Evolutionary conservation across 2,888 invertebrate species (phyloP).

Genomic region (Liodrosophila aerea): DNA sequence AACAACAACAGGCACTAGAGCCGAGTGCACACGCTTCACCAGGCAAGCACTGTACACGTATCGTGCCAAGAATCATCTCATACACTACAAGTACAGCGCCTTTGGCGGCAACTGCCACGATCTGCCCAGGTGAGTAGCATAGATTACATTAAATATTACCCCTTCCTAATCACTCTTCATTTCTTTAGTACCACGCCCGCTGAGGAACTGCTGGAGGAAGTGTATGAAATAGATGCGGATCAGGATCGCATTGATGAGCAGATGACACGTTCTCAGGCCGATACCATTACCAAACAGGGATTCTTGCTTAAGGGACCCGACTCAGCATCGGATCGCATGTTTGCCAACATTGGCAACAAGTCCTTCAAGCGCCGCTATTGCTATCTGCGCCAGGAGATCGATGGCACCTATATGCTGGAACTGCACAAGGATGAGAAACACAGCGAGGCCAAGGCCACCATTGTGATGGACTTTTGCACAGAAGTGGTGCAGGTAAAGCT

Average conservation of each 20-base stretch:
- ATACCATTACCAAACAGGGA: conserved; percentile 94
- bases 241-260: conserved; percentile 90
- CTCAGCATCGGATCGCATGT: conserved; percentile 93
- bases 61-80: conserved; percentile 93
- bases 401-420: conserved; percentile 95
- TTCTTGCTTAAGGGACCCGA: conserved; percentile 96
- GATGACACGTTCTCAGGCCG: conserved; percentile 85
- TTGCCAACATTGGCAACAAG: conserved; percentile 95
- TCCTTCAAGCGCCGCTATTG: conserved; percentile 95
- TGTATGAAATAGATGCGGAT: conserved; percentile 95
- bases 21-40: conserved; percentile 84
- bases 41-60: conserved; percentile 88
- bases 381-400: conserved; percentile 93
- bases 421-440: conserved; percentile 96
- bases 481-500: conserved; percentile 90
- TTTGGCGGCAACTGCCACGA: conserved; percentile 94
- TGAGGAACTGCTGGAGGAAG: conserved; percentile 89
- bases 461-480: conserved; percentile 96
- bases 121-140: conserved; percentile 89
- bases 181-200: conserved; percentile 82
- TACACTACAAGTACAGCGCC: conserved; percentile 94
- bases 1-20: conserved; percentile 55
- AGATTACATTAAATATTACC: too few relatives aligned
- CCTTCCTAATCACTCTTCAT: neutral
- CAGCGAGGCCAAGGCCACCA: conserved; percentile 94